These are phyloP conservation scores for Bovichtus variegatus DNA, from an alignment of 2,797 vertebrate species.

Conservation along the genomic window DNA sequence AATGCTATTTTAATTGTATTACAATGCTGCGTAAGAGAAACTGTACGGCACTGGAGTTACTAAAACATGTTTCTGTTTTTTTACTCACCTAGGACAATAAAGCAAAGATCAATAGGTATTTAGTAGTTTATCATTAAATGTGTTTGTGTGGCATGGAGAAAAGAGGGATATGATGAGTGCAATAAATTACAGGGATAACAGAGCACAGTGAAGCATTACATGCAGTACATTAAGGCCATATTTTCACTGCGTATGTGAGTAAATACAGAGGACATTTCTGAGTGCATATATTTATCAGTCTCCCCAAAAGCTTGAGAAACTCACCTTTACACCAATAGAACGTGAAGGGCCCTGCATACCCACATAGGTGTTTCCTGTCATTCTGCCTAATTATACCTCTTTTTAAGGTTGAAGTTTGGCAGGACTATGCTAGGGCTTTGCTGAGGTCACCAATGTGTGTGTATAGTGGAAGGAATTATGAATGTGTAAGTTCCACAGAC, in stretches of 20 bases:
- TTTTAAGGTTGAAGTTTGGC: not conserved
- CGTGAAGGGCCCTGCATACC: not conserved
- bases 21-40: not conserved
- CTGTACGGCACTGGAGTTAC: not conserved
- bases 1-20: not conserved
- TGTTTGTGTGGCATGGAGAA: not conserved
- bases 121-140: conserved; percentile 3
- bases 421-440: not conserved
- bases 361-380: not conserved
- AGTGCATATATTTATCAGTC: not conserved
- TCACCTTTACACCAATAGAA: not conserved
- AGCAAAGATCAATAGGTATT: not conserved
- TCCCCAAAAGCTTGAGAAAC: not conserved
- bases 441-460: not conserved
- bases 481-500: not conserved
- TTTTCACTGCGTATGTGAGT: not conserved
- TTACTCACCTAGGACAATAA: not conserved
- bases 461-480: not conserved
- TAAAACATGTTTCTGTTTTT: not conserved
- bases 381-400: not conserved
- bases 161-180: not conserved
- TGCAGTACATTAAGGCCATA: not conserved
- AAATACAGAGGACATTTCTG: not conserved
- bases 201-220: not conserved
- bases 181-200: not conserved